These are phyloP conservation scores for Spatulosminthurus flaviceps DNA, from an alignment of 2,888 invertebrate genomes.

Conservation along the genomic window DNA sequence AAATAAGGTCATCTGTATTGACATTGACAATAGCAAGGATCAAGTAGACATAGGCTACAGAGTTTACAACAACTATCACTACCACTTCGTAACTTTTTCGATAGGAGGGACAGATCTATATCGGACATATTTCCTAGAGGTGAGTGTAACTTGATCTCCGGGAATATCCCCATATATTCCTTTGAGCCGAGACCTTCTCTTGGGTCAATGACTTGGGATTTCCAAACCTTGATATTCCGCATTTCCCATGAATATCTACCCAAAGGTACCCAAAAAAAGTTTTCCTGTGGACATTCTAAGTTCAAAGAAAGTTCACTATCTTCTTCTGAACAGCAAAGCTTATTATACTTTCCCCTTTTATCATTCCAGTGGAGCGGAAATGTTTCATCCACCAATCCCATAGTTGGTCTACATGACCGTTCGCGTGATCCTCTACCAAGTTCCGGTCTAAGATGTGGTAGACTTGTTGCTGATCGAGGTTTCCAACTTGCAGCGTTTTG, in stretches of 20 bases:
- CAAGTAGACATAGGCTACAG: constrained; percentile 1
- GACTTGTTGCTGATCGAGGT: too few species aligned
- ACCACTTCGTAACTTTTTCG: background rate
- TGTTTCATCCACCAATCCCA: too few species aligned
- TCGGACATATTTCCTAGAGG: background rate
- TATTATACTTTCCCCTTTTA: background rate
- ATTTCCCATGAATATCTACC: constrained; percentile 42
- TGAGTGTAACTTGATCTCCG: constrained; percentile 1
- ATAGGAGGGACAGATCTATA: background rate
- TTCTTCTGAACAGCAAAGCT: background rate
- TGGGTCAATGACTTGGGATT: background rate
- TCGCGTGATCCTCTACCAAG: too few species aligned
- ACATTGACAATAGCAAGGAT: constrained; percentile 7
- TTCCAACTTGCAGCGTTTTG: too few species aligned
- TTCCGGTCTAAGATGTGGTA: too few species aligned
- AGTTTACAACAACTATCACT: background rate
- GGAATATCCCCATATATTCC: constrained; percentile 28
- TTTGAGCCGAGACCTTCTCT: constrained; percentile 26
- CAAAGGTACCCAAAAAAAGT: constrained; percentile 39
- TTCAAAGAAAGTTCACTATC: background rate
- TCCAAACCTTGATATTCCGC: constrained; percentile 38
- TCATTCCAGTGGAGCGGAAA: background rate
- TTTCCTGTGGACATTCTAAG: constrained; percentile 18
- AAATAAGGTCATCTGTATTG: background rate
- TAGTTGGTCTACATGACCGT: too few species aligned